phyloP scores from a whole-genome alignment of 2,113 vertebrate genomes.

The Dromaius novaehollandiae region DNA sequence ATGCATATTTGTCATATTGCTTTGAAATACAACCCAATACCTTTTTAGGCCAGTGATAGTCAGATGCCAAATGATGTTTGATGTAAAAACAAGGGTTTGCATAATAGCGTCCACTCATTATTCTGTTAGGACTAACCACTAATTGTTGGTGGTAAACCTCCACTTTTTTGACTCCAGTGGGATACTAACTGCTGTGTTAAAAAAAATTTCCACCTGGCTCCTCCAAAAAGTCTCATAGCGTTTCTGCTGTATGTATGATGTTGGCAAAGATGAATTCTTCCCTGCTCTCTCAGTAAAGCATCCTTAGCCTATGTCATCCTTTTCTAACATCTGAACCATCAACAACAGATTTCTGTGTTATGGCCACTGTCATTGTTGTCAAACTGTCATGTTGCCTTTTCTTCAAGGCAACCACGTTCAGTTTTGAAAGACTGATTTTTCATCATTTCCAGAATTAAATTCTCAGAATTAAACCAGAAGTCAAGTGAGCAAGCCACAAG shows the following conservation, averaged over 20 bases:
- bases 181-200: background rate
- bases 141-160: background rate
- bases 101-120: background rate
- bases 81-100: background rate
- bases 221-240: background rate
- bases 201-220: background rate
- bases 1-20: background rate
- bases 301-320: background rate
- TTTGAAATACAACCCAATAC: background rate
- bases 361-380: background rate
- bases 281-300: background rate
- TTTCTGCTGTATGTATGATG: background rate
- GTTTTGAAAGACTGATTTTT: background rate
- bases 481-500: conserved; percentile 15
- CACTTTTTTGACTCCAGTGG: background rate
- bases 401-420: background rate
- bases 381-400: background rate
- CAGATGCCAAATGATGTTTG: background rate
- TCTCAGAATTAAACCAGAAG: conserved; percentile 45
- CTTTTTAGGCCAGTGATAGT: background rate
- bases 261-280: background rate
- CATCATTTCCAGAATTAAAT: conserved; percentile 21
- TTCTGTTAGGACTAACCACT: background rate
- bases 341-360: background rate
- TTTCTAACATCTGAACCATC: background rate